Conservation (phyloP, 2,797 vertebrate genomes). For the Scleropages formosus region DNA sequence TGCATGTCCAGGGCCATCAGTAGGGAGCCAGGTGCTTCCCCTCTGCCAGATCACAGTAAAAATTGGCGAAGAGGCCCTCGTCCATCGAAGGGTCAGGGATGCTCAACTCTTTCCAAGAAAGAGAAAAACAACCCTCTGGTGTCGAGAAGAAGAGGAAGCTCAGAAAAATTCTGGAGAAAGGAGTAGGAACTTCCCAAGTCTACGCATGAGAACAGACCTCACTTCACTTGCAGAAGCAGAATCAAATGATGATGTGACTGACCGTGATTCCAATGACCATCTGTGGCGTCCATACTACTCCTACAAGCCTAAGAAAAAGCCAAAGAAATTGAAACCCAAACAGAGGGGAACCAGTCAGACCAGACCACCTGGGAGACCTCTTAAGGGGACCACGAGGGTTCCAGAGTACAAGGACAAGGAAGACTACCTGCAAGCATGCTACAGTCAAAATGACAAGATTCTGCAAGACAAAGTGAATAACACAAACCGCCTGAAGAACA, state of each 20-base stretch:
- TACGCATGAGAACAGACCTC: conserved; percentile 59
- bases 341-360: conserved; percentile 63
- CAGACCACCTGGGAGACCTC: conserved; percentile 43
- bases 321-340: conserved; percentile 80
- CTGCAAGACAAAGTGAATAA: conserved; percentile 56
- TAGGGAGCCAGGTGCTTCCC: conserved; percentile 81
- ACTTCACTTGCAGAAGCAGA: conserved; percentile 57
- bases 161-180: conserved; percentile 59
- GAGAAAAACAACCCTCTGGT: conserved; percentile 59
- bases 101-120: conserved; percentile 87
- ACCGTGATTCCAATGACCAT: conserved; percentile 87
- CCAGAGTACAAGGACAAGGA: conserved; percentile 44
- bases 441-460: conserved; percentile 56
- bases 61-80: conserved; percentile 95
- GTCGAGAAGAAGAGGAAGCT: conserved; percentile 50
- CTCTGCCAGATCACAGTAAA: conserved; percentile 98
- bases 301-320: conserved; percentile 95
- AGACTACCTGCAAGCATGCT: conserved; percentile 47
- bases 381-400: conserved; percentile 50
- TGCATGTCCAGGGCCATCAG: conserved; percentile 88
- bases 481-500: conserved; percentile 71
- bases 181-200: conserved; percentile 58
- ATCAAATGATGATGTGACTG: conserved; percentile 80
- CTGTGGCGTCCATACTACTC: conserved; percentile 97
- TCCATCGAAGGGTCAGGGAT: conserved; percentile 88